phyloP scores from a whole-genome alignment of 2,888 invertebrate species.

The Amphimallon solstitiale region DNA sequence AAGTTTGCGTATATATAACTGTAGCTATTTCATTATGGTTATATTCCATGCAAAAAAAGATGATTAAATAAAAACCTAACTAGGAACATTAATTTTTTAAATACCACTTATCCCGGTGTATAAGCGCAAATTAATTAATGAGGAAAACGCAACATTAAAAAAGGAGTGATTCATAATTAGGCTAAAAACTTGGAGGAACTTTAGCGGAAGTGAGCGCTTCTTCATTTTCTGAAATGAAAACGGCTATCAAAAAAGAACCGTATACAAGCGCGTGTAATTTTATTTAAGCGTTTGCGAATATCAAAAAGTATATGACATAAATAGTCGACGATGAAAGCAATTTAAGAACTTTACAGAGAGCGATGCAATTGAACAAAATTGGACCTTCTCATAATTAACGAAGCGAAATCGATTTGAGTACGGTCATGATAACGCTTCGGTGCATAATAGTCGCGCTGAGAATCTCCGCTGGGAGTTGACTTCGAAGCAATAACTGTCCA shows the following conservation, averaged over 20 bases:
- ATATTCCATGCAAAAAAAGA: too few species aligned
- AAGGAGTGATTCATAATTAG: conserved; percentile 6
- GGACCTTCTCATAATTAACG: conserved; percentile 24
- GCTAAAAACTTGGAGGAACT: not conserved
- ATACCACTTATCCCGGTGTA: too few species aligned
- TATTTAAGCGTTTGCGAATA: conserved; percentile 12
- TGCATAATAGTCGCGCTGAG: not conserved
- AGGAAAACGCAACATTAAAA: not conserved
- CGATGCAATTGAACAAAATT: conserved; percentile 28
- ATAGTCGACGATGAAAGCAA: conserved; percentile 27
- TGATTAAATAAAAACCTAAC: too few species aligned
- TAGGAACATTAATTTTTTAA: too few species aligned
- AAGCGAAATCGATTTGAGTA: conserved; percentile 21
- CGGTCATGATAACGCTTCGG: conserved; percentile 9
- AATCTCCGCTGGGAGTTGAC: conserved; percentile 15
- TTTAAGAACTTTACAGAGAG: conserved; percentile 25
- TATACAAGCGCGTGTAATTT: conserved; percentile 13
- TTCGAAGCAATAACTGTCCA: conserved; percentile 11
- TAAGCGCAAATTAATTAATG: too few species aligned
- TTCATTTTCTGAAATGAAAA: not conserved
- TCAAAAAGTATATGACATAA: conserved; percentile 15
- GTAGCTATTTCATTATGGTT: too few species aligned
- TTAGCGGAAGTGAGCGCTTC: not conserved
- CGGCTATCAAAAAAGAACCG: not conserved
- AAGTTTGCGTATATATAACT: too few species aligned